Evolutionary conservation across 2,888 invertebrate species (phyloP).

Genomic region (Peribatodes rhomboidaria): DNA sequence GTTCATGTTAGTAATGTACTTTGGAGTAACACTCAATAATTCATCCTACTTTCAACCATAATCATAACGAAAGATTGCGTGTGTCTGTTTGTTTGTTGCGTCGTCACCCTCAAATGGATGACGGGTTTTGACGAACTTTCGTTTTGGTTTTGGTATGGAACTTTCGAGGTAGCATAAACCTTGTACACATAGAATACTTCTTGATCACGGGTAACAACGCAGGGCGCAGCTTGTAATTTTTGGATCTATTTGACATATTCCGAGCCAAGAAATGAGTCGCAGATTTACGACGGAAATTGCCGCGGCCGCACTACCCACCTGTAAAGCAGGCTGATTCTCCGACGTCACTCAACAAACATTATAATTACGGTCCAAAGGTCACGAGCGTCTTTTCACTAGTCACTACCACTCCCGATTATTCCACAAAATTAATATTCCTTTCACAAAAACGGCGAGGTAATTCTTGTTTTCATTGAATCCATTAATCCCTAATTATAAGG

Average conservation of each 20-base stretch:
- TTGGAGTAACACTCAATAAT: no score
- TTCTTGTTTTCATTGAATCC: slow-evolving; percentile 51
- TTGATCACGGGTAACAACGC: no score
- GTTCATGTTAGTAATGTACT: no score
- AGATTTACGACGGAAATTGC: slow-evolving; percentile 6
- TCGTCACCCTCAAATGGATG: no score
- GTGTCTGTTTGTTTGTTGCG: no score
- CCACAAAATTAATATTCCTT: slow-evolving; percentile 44
- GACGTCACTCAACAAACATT: background rate
- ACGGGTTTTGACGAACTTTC: no score
- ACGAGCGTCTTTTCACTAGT: slow-evolving; percentile 26
- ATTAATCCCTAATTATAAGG: slow-evolving; percentile 55
- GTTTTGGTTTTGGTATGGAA: no score
- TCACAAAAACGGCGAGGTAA: slow-evolving; percentile 38
- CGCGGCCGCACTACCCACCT: background rate
- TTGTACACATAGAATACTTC: no score
- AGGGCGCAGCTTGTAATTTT: background rate
- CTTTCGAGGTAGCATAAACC: no score
- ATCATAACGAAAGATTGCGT: no score
- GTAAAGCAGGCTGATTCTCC: slow-evolving; percentile 6
- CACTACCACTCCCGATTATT: slow-evolving; percentile 37
- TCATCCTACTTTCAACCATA: no score
- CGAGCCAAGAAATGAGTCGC: slow-evolving; percentile 1
- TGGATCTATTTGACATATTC: background rate
- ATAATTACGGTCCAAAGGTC: background rate